Conservation (phyloP, 2,888 invertebrate species). For the Luperina testacea region DNA sequence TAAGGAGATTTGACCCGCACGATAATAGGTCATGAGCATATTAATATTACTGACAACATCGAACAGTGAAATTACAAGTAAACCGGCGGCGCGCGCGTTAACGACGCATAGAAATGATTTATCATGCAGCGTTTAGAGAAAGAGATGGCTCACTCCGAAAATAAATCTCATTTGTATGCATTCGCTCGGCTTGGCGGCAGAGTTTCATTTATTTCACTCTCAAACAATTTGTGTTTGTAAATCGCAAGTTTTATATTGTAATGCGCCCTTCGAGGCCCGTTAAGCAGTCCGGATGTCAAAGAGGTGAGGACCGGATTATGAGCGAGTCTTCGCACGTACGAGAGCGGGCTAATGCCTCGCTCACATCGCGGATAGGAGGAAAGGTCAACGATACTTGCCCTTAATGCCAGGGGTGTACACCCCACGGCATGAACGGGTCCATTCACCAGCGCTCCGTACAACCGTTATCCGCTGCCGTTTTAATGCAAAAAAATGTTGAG, state of each 20-base stretch:
- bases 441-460: conserved; percentile 75
- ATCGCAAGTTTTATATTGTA: conserved; percentile 84
- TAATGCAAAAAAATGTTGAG: conserved; percentile 78
- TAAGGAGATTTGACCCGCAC: conserved; percentile 80
- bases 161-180: conserved; percentile 87
- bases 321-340: conserved; percentile 75
- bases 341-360: conserved; percentile 67
- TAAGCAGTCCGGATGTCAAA: conserved; percentile 82
- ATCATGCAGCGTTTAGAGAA: conserved; percentile 84
- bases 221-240: conserved; percentile 86
- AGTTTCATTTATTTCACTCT: conserved; percentile 85
- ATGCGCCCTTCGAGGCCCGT: conserved; percentile 73
- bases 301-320: conserved; percentile 79
- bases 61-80: conserved; percentile 85
- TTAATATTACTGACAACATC: conserved; percentile 88
- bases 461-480: conserved; percentile 80
- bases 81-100: conserved; percentile 80
- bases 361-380: conserved; percentile 65
- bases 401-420: conserved; percentile 75
- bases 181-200: conserved; percentile 71
- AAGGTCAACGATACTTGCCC: conserved; percentile 78
- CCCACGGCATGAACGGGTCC: conserved; percentile 74
- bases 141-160: conserved; percentile 86
- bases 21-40: conserved; percentile 87
- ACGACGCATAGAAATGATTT: conserved; percentile 86